Percentiles rank a stretch among this genome's conserved stretches.
phyloP scores from a whole-genome alignment of 2,113 vertebrate genomes.

The Antechinus flavipes region DNA sequence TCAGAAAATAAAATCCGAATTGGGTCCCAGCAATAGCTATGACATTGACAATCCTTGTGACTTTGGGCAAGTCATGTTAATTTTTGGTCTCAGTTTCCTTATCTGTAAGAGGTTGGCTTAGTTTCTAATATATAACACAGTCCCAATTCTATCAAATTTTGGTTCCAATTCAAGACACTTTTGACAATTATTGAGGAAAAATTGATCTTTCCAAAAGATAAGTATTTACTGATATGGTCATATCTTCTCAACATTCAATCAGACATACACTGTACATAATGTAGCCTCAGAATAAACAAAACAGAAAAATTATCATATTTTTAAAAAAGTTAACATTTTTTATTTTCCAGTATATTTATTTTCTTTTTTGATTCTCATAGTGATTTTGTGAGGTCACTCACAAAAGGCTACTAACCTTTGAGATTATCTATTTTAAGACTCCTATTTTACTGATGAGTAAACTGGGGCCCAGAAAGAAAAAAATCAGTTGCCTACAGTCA shows the following conservation, averaged over 20 bases:
- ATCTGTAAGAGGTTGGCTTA: not conserved
- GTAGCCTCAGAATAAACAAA: not conserved
- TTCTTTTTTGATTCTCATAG: not conserved
- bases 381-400: not conserved
- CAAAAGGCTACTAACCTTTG: not conserved
- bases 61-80: not conserved
- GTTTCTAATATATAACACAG: not conserved
- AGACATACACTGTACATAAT: not conserved
- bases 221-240: not conserved
- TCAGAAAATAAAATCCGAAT: not conserved
- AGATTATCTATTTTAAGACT: not conserved
- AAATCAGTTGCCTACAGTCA: not conserved
- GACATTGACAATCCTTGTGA: not conserved
- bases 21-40: not conserved
- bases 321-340: not conserved
- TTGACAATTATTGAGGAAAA: not conserved
- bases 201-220: not conserved
- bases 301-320: not conserved
- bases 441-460: conserved; percentile 28
- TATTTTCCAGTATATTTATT: not conserved
- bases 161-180: not conserved
- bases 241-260: not conserved
- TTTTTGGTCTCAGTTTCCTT: not conserved
- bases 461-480: not conserved
- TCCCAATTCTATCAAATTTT: not conserved